Evolutionary conservation across 2,113 vertebrate species (phyloP), one percentile per base, ranked within the genome.

Genomic region (Lutjanus erythropterus): DNA sequence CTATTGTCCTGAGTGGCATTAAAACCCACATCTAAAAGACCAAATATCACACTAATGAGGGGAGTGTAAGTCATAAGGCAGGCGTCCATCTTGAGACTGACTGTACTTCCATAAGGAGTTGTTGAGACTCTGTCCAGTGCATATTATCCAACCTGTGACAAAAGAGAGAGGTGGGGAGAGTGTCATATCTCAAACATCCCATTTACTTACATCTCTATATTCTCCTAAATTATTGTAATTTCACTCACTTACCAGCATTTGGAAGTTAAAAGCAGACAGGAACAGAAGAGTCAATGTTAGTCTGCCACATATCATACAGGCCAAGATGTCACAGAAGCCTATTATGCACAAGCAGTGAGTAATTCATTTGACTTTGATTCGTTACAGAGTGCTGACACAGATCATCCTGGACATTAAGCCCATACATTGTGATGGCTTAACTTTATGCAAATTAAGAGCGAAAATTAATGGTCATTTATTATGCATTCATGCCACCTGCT

Each of bases 41-140:
- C 15, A 12, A 1, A 55, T 12, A 60, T 46, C 42, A 35, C 65
- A 72, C 66, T 41, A 73, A 61, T 15, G 67, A 90, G 86, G 88
- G 90, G 81, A 84, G 86, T 87, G 91, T 91, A 89, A 93, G 93
- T 94, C 92, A 93, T 95, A 95, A 95, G 89, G 89, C 94, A 93
- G 87, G 92, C 50, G 19, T 94, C 86, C 93, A 94, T 94, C 86
- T 92, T 90, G 82, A 93, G 89, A 93, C 87, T 93, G 90, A 93
- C 89, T 93, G 88, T 88, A 85, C 90, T 85, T 88, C 80, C 88
- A 89, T 92, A 72, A 90, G 80, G 89, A 92, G 92, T 69, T 88
- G 93, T 89, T 91, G 93, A 92, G 93, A 89, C 92, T 95, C 88
- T 83, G 92, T 95, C 92, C 89, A 93, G 83, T 86, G 88, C 87